Base-by-base conservation (phyloP, 2,888 invertebrate species). In the Phaedon cochleariae region DNA sequence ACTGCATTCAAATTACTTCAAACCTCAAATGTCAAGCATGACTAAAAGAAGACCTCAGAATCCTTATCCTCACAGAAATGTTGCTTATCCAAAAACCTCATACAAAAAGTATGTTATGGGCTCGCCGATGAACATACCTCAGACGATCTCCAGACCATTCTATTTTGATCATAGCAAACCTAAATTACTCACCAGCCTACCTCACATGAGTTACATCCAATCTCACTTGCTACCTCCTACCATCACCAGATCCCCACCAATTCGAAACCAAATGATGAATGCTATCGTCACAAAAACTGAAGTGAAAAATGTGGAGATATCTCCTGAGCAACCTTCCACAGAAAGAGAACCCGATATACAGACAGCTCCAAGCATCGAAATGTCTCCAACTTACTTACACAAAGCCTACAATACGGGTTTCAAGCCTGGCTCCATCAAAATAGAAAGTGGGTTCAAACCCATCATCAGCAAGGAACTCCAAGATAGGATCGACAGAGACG, bases 401-500 rank as follows among this genome's bases (percentile, higher is more conserved):
- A 87, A 89, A 1, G 92, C 92, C 0, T 82, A 89, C 0, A 92
- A 92, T 73, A 90, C 90, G 1, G 93, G 93, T 0, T 95, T 95
- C 74, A 90, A 92, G 79, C 93, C 94, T 0, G 90, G 90, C 72
- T 90, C 92, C 0, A 90, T 95, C 4, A 90, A 94, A 0, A 90
- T 94, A 12, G 94, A 95, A 83, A 90, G 92, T 63, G 94, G 94
- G 0, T 95, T 95, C 76, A 92, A 90, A 70, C 94, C 95, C 0
- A 94, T 94, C 20, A 87, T 91, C 59, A 72, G 59, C 21, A 88
- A 87, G 80, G 83, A 86, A 53, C 84, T 84, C 21, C 86, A 88
- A 79, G 87, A 88, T 61, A 84, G 87, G 74, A 85, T 87, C 54
- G 83, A 69, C 71, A 81, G 66, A 71, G 78, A 76, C 57, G 79